Evolutionary conservation across 37 sponge, comb jelly and placozoan species (phyloP), one percentile per base, ranked within the genome.

Genomic region (Lycopodina hypogea): DNA sequence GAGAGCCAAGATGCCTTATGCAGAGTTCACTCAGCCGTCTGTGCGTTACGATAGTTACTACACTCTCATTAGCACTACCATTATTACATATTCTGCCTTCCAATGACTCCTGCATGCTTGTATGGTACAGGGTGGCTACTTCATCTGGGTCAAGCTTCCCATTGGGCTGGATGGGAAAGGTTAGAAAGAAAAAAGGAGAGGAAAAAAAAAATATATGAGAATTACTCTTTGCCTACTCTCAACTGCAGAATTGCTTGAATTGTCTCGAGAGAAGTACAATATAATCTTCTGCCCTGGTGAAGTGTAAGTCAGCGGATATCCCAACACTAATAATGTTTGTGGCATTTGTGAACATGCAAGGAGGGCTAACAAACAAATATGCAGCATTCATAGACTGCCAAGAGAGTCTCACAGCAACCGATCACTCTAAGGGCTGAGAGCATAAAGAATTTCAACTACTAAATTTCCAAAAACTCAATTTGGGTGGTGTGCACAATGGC

Each of bases 91-190:
- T 12, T 9, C 9, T 4, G 9, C 48, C 48, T 45, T 45, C n/a
- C n/a, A 9, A 45, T 45, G 48, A 45, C 9, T 45, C 4, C 48
- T 12, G 8, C 48, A 45, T 45, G 8, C 4, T 45, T 45, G 48
- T 45, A 9, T 45, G 48, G 37, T 56, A 14, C 39, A 91, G 88
- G 92, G 92, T 60, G 92, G 92, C 1, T 91, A 87, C 38, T 91
- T 87, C 40, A 26, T 86, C 21, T 90, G 91, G 91, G 33, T 90
- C 23, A 63, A 64, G 24, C 87, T 90, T 3, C 91, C 91, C 26
- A 55, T 64, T 21, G 71, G 76, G 1, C 14, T 87, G 42, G 36
- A 75, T 45, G 88, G 68, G 11, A 29, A 52, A 69, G 88, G 92
- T 91, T 66, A 50, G 36, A 2, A 21, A 48, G 48, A 11, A 40